Evolutionary conservation across 2,888 invertebrate genomes (phyloP), one percentile per base, ranked within the genome.

Genomic region (Oscheius myriophilus): DNA sequence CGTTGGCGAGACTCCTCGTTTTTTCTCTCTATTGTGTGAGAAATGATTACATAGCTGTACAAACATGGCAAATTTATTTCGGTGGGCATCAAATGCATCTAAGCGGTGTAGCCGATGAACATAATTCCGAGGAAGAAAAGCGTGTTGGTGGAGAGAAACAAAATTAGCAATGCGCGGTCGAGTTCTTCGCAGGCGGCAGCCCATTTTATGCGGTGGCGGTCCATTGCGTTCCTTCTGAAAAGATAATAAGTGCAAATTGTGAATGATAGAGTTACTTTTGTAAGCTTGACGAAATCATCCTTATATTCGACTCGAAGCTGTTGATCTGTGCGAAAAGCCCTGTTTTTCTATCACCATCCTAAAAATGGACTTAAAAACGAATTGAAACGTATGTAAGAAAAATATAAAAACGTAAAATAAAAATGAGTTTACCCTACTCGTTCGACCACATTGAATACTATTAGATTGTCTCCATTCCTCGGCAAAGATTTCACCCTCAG

Each of bases 71-170:
- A 49, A 26, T 33, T 18, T 58, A 18, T 61, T 61, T 61, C 33
- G 33, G 33, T 33, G 33, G 33, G 33, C 33, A 61, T 46, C 26
- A 49, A 49, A 18, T 16, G 61, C 23, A 26, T 18, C 49, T 39
- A 61, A 63, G 63, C 63, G 33, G 63, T 49, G 51, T 63, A 63
- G 52, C 63, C 63, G 51, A 63, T 42, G 21, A 63, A 49, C 52
- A 63, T 51, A 11, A 63, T 63, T 16, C 16, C 53, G 42, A 63
- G 33, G 52, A 63, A 63, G 51, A 63, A 63, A 14, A 63, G 63
- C 11, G 52, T 63, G 23, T 63, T 63, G 12, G 53, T 63, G 12
- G 53, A 63, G 25, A 63, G 63, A 39, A 63, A 63, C 18, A 52
- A n/a, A 18, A 63, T 21, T 14, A 63, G 25, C 14, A 63, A 41